These are phyloP conservation scores for Phortica okadai DNA, from an alignment of 2,888 invertebrate genomes.

Conservation along the genomic window DNA sequence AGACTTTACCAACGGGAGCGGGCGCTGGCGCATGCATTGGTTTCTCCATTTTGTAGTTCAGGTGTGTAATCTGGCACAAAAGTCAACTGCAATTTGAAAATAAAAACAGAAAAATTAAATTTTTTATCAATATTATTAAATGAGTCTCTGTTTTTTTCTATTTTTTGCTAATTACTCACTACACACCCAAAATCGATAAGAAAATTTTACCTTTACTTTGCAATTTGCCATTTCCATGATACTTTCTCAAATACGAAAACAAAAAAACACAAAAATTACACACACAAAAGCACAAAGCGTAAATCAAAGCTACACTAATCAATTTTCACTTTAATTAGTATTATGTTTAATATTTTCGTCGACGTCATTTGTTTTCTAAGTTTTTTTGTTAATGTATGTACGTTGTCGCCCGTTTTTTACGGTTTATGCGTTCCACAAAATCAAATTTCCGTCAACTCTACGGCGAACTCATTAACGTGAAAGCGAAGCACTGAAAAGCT, in stretches of 20 bases:
- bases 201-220: constrained; percentile 10
- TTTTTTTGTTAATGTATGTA: not conserved
- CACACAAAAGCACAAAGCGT: no score
- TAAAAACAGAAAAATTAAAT: constrained; percentile 12
- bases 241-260: not conserved
- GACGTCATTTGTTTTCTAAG: not conserved
- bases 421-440: not conserved
- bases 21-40: constrained; percentile 75
- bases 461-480: constrained; percentile 14
- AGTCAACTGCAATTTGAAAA: constrained; percentile 50
- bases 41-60: constrained; percentile 78
- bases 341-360: not conserved
- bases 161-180: constrained; percentile 5
- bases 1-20: constrained; percentile 86
- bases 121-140: not conserved
- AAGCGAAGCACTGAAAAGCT: constrained; percentile 8
- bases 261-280: not conserved
- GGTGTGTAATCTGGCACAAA: constrained; percentile 17
- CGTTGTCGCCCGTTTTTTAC: no score
- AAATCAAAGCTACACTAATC: not conserved
- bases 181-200: constrained; percentile 20
- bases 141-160: not conserved
- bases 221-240: constrained; percentile 12
- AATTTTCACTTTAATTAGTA: constrained; percentile 7
- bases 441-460: constrained; percentile 6